These are phyloP conservation scores for Ondatra zibethicus DNA, from an alignment of 2,113 vertebrate species.

Conservation along the genomic window DNA sequence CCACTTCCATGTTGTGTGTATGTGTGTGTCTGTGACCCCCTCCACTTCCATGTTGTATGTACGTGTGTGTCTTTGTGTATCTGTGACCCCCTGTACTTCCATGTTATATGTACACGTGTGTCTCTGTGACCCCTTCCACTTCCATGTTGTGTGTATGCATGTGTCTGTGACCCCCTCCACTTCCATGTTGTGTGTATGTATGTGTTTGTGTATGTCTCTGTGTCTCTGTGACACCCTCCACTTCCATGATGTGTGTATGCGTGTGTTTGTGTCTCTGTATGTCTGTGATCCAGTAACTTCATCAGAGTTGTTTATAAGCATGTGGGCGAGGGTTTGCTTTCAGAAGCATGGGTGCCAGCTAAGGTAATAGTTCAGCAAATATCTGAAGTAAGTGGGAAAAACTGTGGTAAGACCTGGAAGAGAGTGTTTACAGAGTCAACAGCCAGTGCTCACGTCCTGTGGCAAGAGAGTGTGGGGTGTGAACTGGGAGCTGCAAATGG, in stretches of 20 bases:
- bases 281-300: neutral
- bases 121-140: neutral
- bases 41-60: neutral
- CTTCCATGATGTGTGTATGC: neutral
- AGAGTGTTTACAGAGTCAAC: neutral
- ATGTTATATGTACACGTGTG: neutral
- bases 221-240: neutral
- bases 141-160: neutral
- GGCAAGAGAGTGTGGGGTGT: neutral
- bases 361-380: conserved; percentile 1
- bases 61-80: neutral
- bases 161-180: neutral
- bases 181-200: neutral
- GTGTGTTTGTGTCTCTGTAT: neutral
- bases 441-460: neutral
- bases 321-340: neutral
- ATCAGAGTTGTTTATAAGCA: neutral
- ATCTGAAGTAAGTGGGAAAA: neutral
- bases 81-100: neutral
- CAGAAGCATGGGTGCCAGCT: neutral
- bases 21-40: neutral
- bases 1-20: neutral
- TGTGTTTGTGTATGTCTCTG: neutral
- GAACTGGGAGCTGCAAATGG: neutral
- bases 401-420: neutral